Evolutionary conservation across 2,113 vertebrate species (phyloP).

Genomic region (Bos javanicus): DNA sequence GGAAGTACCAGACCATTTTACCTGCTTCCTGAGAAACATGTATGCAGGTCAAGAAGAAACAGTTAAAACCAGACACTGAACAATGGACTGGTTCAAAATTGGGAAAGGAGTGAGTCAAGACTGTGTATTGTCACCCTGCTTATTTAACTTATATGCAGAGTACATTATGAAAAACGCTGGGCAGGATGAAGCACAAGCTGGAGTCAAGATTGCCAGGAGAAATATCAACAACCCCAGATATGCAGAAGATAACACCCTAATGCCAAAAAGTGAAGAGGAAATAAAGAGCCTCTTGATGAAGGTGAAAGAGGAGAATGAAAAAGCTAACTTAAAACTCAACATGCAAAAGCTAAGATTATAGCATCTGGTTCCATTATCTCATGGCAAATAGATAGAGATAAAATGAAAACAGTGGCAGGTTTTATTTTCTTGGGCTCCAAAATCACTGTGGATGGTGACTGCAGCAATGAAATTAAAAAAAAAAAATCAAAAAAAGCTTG

Average conservation of each 20-base stretch:
- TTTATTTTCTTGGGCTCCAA: neutral
- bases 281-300: neutral
- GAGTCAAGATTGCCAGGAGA: neutral
- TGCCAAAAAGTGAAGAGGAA: neutral
- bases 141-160: neutral
- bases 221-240: neutral
- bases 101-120: neutral
- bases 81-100: neutral
- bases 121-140: neutral
- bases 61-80: neutral
- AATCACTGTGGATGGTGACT: neutral
- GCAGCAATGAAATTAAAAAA: neutral
- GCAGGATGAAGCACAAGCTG: neutral
- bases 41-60: neutral
- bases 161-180: neutral
- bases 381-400: neutral
- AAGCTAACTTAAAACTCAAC: neutral
- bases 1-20: neutral
- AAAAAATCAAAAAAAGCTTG: neutral
- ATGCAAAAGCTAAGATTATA: neutral
- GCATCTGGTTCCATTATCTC: neutral
- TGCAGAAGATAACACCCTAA: neutral
- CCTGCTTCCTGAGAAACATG: neutral
- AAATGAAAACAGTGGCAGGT: neutral
- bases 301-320: neutral